These are phyloP conservation scores for Diaperis boleti DNA, from an alignment of 2,888 invertebrate species.

Conservation along the genomic window DNA sequence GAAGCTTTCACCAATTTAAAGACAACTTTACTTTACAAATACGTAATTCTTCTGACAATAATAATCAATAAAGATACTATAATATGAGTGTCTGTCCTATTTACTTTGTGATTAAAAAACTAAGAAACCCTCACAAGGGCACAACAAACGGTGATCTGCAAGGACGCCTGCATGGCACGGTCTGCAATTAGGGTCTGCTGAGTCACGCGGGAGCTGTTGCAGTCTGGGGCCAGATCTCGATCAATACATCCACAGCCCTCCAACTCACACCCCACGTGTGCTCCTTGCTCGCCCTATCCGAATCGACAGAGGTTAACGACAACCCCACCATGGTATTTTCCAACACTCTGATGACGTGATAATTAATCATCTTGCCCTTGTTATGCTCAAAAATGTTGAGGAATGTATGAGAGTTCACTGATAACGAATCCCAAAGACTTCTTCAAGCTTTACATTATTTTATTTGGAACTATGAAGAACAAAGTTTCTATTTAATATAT, in stretches of 20 bases:
- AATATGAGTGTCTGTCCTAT: no score
- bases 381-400: not conserved
- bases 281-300: constrained; percentile 35
- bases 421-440: not conserved
- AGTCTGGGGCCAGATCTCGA: constrained; percentile 42
- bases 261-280: constrained; percentile 39
- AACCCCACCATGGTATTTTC: constrained; percentile 22
- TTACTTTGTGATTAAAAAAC: no score
- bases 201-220: constrained; percentile 41
- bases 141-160: constrained; percentile 17
- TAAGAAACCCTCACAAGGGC: no score
- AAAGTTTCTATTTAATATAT: no score
- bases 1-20: no score
- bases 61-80: no score
- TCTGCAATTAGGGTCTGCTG: constrained; percentile 51
- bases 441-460: no score
- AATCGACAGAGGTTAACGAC: constrained; percentile 35
- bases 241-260: constrained; percentile 42
- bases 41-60: no score
- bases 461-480: no score
- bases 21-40: no score
- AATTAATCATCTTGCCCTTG: constrained; percentile 25
- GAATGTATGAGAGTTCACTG: constrained; percentile 2
- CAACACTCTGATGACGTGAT: constrained; percentile 9
- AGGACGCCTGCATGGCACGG: constrained; percentile 21